Evolutionary conservation across 2,888 invertebrate genomes (phyloP), one percentile per base, ranked within the genome.

Genomic region (Ditula angustiorana): DNA sequence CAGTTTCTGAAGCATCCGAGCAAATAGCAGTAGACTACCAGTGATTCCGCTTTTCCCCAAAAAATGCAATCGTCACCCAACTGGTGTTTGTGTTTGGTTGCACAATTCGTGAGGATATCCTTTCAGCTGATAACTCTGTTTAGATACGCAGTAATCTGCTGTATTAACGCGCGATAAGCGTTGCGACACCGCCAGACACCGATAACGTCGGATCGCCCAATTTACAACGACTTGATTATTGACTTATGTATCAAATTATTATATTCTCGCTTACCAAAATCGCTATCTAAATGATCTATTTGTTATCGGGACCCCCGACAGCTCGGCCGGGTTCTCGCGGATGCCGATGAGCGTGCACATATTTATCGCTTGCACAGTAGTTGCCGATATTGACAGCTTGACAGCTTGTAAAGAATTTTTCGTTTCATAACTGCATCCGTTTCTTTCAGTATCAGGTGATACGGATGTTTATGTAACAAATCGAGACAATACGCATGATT

Each of bases 41-140:
- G n/a, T n/a, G n/a, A n/a, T n/a, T n/a, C 5, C 26, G 3, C 26
- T 26, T 3, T 26, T 5, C 26, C 3, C 26, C 5, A n/a, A 13
- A 35, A 2, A 23, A 23, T 7, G 23, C 5, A 21, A 21, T 23
- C 1, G n/a, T 1, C 23, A 19, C 30, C 4, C 1, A 11, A 30
- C 10, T 49, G 4, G n/a, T n/a, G n/a, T 26, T 7, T 26, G n/a
- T n/a, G 10, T 23, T 21, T 2, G 11, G 19, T 30, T 50, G 30
- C 30, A 30, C 28, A 50, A 50, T 50, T 19, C 4, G 11, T 21
- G 30, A 50, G 50, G 50, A 50, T 30, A 30, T 50, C 50, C 50
- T 30, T 30, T 3, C 19, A 30, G 1, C 11, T 5, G 50, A 50
- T 50, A 50, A 50, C 19, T 1, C 19, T 50, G 21, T 50, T 50